Percentiles rank a stretch among this genome's conserved stretches.
phyloP scores from a whole-genome alignment of 1,140 invertebrate species.

The Adoxophyes honmai region DNA sequence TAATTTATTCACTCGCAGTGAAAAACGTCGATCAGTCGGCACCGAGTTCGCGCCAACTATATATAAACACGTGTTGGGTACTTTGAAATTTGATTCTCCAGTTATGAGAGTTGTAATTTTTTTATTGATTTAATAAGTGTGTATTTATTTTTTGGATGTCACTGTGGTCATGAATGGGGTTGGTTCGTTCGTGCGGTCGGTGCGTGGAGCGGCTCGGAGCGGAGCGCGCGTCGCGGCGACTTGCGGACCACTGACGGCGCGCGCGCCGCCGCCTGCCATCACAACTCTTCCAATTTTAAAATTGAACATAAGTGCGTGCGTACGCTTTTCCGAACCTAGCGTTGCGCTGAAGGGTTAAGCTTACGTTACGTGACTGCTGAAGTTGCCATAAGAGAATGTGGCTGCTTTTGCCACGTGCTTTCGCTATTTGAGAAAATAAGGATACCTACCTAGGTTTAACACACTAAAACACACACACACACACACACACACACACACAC shows the following conservation, averaged over 20 bases:
- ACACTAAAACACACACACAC: too few relatives aligned
- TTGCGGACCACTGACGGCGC: conserved; percentile 61
- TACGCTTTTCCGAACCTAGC: conserved; percentile 45
- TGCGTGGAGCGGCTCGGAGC: conserved; percentile 42
- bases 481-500: too few relatives aligned
- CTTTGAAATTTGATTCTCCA: conserved; percentile 43
- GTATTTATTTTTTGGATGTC: not conserved
- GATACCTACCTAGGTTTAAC: too few relatives aligned
- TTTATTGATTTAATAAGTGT: conserved; percentile 1
- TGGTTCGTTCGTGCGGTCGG: conserved; percentile 25
- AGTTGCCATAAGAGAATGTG: too few relatives aligned
- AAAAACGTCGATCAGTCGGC: conserved; percentile 65
- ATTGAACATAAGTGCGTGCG: conserved; percentile 39
- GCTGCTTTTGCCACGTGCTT: too few relatives aligned
- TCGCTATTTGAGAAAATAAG: too few relatives aligned
- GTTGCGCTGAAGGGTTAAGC: not conserved
- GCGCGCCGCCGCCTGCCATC: conserved; percentile 36
- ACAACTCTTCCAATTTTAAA: conserved; percentile 61
- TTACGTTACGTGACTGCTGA: not conserved
- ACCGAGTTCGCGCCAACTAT: conserved; percentile 58
- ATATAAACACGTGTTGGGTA: conserved; percentile 66
- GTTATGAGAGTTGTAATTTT: conserved; percentile 29
- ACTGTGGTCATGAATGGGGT: not conserved
- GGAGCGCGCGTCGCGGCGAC: conserved; percentile 60
- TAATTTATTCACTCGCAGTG: conserved; percentile 64